Conservation (phyloP, 2,113 vertebrate species). For the human (Homo sapiens) region GRCh38 chr5:174391501-174392000, state of each 20-base stretch:
- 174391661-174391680: rapidly evolving
- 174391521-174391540: background rate
- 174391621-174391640: background rate
- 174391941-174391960: background rate
- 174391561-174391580: background rate
- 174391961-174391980: background rate
- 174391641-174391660: background rate
- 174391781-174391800: background rate
- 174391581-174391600: background rate
- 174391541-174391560: background rate
- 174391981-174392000: background rate
- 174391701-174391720: background rate
- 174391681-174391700: background rate
- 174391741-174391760: background rate
- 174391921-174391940: background rate
- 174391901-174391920: background rate
- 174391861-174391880: background rate
- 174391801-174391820: background rate
- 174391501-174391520: background rate
- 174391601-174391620: background rate
- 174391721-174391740: background rate
- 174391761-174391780: background rate
- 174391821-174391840: background rate
- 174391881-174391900: background rate
- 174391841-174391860: background rate